Conservation (phyloP, 2,113 vertebrate species). For the Bungarus multicinctus region DNA sequence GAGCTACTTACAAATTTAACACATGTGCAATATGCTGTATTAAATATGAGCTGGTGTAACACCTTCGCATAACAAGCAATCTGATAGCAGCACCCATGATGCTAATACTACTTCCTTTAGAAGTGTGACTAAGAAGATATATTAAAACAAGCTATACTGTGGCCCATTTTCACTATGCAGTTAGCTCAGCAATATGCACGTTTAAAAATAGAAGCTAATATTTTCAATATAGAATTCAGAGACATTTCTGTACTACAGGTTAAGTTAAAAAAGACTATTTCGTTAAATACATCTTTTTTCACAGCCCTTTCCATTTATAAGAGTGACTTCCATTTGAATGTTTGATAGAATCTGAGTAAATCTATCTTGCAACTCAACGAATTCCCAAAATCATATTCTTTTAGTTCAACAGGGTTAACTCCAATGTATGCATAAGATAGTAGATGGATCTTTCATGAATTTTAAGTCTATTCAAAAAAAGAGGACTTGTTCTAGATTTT, state of each 20-base stretch:
- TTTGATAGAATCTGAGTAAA: conserved; percentile 35
- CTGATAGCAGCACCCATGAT: background rate
- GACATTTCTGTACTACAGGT: background rate
- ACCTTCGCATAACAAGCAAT: background rate
- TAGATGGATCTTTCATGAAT: background rate
- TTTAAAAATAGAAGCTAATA: background rate
- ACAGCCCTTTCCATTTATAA: conserved; percentile 8
- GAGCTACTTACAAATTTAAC: background rate
- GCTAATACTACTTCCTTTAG: background rate
- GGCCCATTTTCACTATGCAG: background rate
- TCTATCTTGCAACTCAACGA: background rate
- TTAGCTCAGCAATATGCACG: background rate
- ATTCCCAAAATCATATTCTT: background rate
- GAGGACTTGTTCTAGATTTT: background rate
- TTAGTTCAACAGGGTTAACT: background rate
- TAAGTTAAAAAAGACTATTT: conserved; percentile 8
- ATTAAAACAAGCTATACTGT: background rate
- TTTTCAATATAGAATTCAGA: background rate
- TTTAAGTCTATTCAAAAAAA: background rate
- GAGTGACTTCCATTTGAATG: conserved; percentile 43
- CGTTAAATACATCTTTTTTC: background rate
- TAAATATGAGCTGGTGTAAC: background rate
- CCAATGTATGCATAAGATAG: background rate
- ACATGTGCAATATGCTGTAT: background rate
- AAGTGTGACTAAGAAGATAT: background rate